phyloP scores from a whole-genome alignment of 2,113 vertebrate genomes.

The Cygnus buccinator region DNA sequence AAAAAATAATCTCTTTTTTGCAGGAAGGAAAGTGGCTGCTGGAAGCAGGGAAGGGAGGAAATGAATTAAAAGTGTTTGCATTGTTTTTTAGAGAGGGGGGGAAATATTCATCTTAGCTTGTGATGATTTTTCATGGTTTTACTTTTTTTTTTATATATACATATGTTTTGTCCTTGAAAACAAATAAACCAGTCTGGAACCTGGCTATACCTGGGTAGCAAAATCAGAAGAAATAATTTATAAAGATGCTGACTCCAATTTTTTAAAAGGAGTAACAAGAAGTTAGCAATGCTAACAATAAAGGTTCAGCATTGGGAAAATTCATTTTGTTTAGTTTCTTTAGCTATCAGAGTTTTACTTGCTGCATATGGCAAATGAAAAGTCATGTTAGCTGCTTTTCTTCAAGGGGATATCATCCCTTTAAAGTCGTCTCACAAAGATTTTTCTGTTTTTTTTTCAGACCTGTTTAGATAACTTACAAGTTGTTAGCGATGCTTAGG shows the following conservation, averaged over 20 bases:
- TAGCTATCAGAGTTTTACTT: not conserved
- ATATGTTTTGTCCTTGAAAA: not conserved
- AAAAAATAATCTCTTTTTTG: not conserved
- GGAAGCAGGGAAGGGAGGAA: not conserved
- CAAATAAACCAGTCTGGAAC: not conserved
- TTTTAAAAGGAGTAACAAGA: not conserved
- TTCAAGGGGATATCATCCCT: not conserved
- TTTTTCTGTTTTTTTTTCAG: slow-evolving; percentile 24
- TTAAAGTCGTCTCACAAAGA: slow-evolving; percentile 1
- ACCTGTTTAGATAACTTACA: slow-evolving; percentile 56
- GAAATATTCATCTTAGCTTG: not conserved
- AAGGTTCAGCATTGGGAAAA: not conserved
- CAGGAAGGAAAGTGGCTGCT: not conserved
- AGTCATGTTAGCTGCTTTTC: not conserved
- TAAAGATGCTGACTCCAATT: not conserved
- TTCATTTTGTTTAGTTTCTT: not conserved
- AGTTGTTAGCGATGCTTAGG: slow-evolving; percentile 33
- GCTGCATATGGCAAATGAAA: not conserved
- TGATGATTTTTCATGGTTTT: not conserved
- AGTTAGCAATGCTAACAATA: not conserved
- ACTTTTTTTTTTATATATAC: not conserved
- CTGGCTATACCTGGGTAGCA: not conserved
- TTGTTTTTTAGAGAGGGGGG: not conserved
- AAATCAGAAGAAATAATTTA: not conserved
- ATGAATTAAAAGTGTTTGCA: not conserved